phyloP scores from a whole-genome alignment of 2,113 vertebrate genomes.

The Trochalopteron elliotii region DNA sequence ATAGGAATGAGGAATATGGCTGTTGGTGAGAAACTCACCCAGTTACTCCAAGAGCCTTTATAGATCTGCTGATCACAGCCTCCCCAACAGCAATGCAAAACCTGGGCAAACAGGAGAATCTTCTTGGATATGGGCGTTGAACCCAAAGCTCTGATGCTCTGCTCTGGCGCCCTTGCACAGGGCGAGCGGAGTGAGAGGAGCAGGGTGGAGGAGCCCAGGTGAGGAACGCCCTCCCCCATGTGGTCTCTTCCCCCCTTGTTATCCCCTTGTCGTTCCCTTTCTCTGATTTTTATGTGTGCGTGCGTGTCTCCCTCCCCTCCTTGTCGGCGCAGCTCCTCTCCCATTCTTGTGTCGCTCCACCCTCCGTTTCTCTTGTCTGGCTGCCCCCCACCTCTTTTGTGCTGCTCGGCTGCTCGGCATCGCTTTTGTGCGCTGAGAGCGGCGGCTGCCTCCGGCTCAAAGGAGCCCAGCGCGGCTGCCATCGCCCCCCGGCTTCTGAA shows the following conservation, averaged over 20 bases:
- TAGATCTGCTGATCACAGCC: rapidly evolving
- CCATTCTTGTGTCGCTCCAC: conserved; percentile 48
- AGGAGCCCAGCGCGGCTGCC: not conserved
- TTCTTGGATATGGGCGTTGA: not conserved
- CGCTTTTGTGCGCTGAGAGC: conserved; percentile 42
- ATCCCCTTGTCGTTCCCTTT: conserved; percentile 2
- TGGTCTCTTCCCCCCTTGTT: conserved; percentile 38
- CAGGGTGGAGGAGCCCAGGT: not conserved
- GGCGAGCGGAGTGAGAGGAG: not conserved
- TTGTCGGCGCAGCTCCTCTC: not conserved
- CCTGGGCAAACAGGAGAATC: not conserved
- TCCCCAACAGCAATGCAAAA: rapidly evolving
- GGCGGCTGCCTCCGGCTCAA: not conserved
- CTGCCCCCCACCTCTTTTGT: conserved; percentile 49
- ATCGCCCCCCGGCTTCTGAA: not conserved
- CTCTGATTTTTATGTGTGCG: not conserved
- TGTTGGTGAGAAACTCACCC: not conserved
- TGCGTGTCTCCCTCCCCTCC: not conserved
- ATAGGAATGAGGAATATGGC: not conserved
- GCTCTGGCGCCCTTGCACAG: not conserved
- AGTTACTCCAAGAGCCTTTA: not conserved
- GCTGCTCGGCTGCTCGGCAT: not conserved
- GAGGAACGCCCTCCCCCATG: not conserved
- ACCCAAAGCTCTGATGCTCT: not conserved
- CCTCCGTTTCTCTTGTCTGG: conserved; percentile 31